These are phyloP conservation scores for Ditylenchus dipsaci DNA, from an alignment of 1,140 invertebrate species.

Conservation along the genomic window DNA sequence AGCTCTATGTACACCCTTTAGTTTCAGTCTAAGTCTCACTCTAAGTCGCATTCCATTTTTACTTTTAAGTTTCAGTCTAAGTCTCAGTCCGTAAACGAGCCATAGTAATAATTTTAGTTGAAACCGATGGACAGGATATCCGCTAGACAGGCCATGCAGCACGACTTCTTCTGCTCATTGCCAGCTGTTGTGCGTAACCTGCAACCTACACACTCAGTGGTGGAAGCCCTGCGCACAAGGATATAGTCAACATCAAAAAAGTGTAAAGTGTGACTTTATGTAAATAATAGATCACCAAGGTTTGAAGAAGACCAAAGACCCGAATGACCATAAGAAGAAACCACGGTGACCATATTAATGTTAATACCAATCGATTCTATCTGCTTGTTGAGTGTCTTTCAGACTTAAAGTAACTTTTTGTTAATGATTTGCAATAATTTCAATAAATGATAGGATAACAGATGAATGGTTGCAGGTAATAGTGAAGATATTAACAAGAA, in stretches of 20 bases:
- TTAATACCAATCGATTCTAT: background rate
- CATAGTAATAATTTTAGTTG: constrained; percentile 65
- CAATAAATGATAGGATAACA: no score
- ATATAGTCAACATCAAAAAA: background rate
- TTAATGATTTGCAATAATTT: background rate
- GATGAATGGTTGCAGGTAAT: background rate
- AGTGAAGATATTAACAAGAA: no score
- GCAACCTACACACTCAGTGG: constrained; percentile 28
- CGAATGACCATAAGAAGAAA: background rate
- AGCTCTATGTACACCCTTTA: no score
- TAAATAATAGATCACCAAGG: background rate
- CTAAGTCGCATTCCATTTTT: constrained; percentile 29
- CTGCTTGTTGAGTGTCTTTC: background rate
- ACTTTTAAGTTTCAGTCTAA: background rate
- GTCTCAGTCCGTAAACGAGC: constrained; percentile 9
- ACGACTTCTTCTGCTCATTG: constrained; percentile 70
- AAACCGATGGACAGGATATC: constrained; percentile 79
- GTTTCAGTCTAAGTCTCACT: background rate
- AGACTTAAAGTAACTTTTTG: background rate
- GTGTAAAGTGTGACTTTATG: background rate
- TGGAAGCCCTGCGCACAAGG: constrained; percentile 2
- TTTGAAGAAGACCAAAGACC: background rate
- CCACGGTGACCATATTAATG: background rate
- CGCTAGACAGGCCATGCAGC: constrained; percentile 78
- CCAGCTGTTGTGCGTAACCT: constrained; percentile 32